Conservation (phyloP, 2,113 vertebrate species). For the Paracanthobrama guichenoti region DNA sequence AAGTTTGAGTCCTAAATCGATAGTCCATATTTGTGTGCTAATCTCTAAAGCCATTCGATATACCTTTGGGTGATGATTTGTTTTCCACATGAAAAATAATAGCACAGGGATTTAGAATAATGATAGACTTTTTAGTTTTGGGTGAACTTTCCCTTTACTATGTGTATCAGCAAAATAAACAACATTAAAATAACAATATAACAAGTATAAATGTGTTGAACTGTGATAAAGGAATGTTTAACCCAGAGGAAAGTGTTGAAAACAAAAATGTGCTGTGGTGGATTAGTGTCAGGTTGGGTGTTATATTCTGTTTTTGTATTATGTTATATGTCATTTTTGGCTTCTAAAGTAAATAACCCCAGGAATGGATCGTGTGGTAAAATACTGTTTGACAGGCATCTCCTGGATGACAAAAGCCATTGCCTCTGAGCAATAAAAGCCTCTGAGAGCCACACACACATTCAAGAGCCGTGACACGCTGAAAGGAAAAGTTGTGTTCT, state of each 20-base stretch:
- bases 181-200: not conserved
- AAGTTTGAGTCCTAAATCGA: too few species aligned
- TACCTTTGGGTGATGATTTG: not conserved
- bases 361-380: not conserved
- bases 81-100: not conserved
- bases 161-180: not conserved
- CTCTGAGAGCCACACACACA: not conserved
- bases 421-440: not conserved
- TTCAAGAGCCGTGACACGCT: not conserved
- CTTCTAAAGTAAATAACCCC: not conserved
- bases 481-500: not conserved
- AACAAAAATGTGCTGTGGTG: not conserved
- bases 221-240: not conserved
- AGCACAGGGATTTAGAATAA: not conserved
- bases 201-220: not conserved
- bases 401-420: not conserved
- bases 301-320: not conserved
- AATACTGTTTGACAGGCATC: not conserved
- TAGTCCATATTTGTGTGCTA: not conserved
- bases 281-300: not conserved
- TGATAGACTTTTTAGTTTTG: not conserved
- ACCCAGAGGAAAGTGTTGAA: not conserved
- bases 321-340: not conserved
- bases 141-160: not conserved
- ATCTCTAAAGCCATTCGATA: not conserved